These are phyloP conservation scores for Nibea coibor DNA, from an alignment of 2,113 vertebrate genomes.

Conservation along the genomic window DNA sequence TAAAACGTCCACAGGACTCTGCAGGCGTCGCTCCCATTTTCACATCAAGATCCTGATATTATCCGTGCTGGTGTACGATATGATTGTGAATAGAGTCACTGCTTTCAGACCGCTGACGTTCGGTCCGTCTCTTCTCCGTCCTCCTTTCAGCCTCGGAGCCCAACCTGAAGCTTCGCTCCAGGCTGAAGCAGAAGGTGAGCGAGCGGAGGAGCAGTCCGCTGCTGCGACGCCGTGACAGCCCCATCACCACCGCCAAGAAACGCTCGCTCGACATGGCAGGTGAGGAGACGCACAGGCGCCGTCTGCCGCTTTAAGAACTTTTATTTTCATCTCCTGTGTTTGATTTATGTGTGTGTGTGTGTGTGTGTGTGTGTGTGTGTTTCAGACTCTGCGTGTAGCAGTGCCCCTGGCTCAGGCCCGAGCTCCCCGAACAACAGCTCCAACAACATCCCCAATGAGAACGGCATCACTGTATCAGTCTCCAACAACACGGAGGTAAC, in stretches of 20 bases:
- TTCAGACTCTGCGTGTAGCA: conserved; percentile 94
- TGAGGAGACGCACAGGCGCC: conserved; percentile 30
- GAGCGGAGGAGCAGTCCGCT: conserved; percentile 94
- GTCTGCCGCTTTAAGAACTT: neutral
- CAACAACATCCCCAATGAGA: conserved; percentile 91
- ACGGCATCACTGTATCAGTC: conserved; percentile 87
- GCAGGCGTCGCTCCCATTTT: too few relatives aligned
- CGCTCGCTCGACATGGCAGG: conserved; percentile 93
- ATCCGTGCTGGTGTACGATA: neutral
- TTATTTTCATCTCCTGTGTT: neutral
- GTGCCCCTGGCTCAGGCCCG: conserved; percentile 94
- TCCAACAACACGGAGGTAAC: conserved; percentile 89
- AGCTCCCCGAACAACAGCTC: conserved; percentile 98
- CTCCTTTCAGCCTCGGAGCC: conserved; percentile 90
- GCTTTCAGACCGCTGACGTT: neutral
- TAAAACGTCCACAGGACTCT: too few relatives aligned
- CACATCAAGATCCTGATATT: neutral
- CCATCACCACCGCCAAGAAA: conserved; percentile 90
- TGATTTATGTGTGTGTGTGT: conserved; percentile 11
- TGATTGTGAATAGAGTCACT: neutral
- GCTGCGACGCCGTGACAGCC: conserved; percentile 91
- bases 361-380: conserved; percentile 4
- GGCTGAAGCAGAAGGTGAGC: conserved; percentile 97
- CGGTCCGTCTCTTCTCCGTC: neutral
- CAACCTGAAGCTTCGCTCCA: conserved; percentile 93